Evolutionary conservation across 2,113 vertebrate species (phyloP).

Genomic region (Gorilla gorilla): DNA sequence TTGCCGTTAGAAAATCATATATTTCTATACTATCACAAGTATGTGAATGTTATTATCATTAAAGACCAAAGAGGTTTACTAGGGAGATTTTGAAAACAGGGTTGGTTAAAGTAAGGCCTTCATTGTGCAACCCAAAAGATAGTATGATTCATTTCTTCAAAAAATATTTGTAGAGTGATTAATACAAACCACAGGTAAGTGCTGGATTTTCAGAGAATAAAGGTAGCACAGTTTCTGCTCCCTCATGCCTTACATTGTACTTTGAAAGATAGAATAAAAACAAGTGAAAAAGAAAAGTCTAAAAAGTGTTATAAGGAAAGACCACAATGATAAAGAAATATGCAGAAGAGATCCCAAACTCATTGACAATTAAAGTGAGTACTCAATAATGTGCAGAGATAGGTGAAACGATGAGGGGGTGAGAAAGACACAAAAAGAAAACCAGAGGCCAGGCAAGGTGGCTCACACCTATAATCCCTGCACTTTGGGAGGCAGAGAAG

Average conservation of each 20-base stretch:
- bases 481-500: no score
- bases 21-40: not conserved
- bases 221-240: not conserved
- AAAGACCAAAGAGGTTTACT: not conserved
- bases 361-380: not conserved
- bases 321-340: not conserved
- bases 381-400: not conserved
- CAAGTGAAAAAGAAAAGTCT: no score
- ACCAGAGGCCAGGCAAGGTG: no score
- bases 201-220: not conserved
- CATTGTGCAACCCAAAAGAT: not conserved
- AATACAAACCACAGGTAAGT: not conserved
- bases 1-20: not conserved
- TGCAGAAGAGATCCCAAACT: not conserved
- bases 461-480: no score
- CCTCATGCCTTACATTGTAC: not conserved
- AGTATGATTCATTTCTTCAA: not conserved
- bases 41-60: not conserved
- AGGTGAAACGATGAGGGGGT: fast-evolving
- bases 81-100: not conserved
- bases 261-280: not conserved
- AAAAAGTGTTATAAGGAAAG: not conserved
- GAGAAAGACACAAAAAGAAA: not conserved
- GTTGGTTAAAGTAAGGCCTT: not conserved
- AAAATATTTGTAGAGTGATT: not conserved